Percentiles rank a stretch among this genome's conserved stretches.
These are phyloP conservation scores for Alligator sinensis DNA, from an alignment of 2,113 vertebrate genomes.

Conservation along the genomic window DNA sequence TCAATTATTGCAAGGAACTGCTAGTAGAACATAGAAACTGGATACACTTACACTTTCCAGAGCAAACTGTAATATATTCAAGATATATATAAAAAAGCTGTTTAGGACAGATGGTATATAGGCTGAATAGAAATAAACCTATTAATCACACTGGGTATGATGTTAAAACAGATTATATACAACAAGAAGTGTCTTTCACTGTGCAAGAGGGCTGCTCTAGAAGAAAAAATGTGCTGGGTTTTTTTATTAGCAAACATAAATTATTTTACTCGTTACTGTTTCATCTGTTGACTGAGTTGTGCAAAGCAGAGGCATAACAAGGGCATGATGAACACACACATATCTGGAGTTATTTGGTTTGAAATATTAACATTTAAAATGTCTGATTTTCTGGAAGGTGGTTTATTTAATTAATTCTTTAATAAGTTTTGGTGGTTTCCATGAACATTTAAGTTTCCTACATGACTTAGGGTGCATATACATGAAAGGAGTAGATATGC, in stretches of 20 bases:
- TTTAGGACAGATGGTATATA: background rate
- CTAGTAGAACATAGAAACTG: background rate
- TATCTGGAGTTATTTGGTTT: background rate
- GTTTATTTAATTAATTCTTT: conserved; percentile 29
- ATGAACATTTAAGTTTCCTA: conserved; percentile 52
- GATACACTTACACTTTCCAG: background rate
- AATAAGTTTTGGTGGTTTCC: conserved; percentile 10
- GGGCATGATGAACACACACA: background rate
- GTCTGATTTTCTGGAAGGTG: background rate
- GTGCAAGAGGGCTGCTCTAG: background rate
- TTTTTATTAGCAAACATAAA: conserved; percentile 3
- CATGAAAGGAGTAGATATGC: background rate
- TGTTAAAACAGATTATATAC: background rate
- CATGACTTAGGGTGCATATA: conserved; percentile 6
- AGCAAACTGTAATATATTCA: background rate
- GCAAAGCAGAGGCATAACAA: background rate
- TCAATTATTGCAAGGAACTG: background rate
- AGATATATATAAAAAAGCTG: background rate
- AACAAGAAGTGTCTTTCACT: background rate
- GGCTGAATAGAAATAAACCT: background rate
- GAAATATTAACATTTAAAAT: background rate
- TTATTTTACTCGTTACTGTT: background rate
- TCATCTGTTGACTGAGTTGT: background rate
- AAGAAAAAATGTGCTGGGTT: background rate
- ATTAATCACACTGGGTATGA: background rate